Percentiles rank a stretch among this genome's conserved stretches.
Conservation (phyloP, 2,113 vertebrate species). For the Plecturocebus donacophilus region DNA sequence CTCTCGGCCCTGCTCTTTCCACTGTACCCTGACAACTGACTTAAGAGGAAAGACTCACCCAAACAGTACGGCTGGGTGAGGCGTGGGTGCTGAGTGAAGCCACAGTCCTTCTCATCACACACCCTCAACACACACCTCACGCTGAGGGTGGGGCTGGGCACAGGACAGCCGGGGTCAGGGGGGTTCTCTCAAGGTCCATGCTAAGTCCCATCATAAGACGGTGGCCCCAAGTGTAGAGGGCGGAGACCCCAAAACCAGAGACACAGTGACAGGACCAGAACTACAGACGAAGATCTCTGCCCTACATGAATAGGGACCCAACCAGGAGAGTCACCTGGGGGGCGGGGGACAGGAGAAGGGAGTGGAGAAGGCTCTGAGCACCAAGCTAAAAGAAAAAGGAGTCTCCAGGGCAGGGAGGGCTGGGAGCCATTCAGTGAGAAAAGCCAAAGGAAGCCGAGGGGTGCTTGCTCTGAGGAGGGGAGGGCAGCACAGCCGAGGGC, state of each 20-base stretch:
- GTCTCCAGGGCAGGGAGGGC: neutral
- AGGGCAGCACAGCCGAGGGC: neutral
- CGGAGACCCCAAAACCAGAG: neutral
- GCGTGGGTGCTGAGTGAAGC: neutral
- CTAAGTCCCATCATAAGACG: neutral
- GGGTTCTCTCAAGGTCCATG: neutral
- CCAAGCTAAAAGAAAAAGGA: neutral
- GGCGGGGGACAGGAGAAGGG: rapidly evolving
- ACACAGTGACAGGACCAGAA: neutral
- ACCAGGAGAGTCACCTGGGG: neutral
- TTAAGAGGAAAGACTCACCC: neutral
- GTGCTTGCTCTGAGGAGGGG: neutral
- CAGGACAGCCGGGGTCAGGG: neutral
- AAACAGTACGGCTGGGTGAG: too few relatives aligned
- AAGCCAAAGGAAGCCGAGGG: neutral
- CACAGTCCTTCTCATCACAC: neutral
- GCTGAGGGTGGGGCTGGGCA: neutral
- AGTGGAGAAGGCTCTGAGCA: neutral
- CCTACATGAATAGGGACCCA: neutral
- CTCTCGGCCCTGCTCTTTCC: neutral
- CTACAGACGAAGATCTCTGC: neutral
- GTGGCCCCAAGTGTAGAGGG: neutral
- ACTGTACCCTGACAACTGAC: neutral
- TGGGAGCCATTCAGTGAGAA: neutral
- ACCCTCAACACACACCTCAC: neutral